Evolutionary conservation across 1,140 invertebrate genomes (phyloP), one percentile per base, ranked within the genome.

Genomic region (Popillia japonica): DNA sequence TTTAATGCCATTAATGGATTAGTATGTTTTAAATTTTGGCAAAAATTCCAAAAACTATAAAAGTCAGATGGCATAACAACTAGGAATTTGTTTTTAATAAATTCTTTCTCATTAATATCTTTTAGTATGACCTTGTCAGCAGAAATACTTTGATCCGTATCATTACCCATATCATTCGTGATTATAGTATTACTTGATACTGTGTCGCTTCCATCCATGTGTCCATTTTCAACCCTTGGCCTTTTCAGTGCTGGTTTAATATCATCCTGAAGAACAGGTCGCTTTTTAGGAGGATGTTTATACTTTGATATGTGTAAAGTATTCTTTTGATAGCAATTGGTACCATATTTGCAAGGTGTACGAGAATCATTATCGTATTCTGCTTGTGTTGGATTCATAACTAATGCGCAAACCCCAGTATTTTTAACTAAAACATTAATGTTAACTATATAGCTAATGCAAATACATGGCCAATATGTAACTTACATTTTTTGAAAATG

Each of bases 21-120:
- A 9, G 87, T 87, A 9, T 88, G 84, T 73, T 91, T 90, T 11
- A 96, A 83, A 75, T 85, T 88, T 83, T 92, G 89, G 84, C 93
- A 96, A 83, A 97, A 95, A 74, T 93, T 88, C 90, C 93, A 96
- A 85, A 96, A 94, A 48, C 92, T 88, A 84, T 93, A 98, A 86
- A 98, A 98, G 87, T 98, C 96, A 68, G 90, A 83, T 10, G 96
- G 96, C 95, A 98, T 97, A 80, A 95, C 89, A 0, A 96, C 91
- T 40, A 96, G 86, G 86, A 97, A 96, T 82, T 94, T 91, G 79
- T 92, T 87, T 82, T 92, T 91, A 77, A 96, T 93, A 75, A 92
- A 87, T 78, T 88, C 84, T 79, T 85, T 84, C 80, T 86, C 86
- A 48, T 85, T 81, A 64, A 86, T 48, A 72, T 55, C 17, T 55